Conservation (phyloP, 2,888 invertebrate species). For the Polia nebulosa region DNA sequence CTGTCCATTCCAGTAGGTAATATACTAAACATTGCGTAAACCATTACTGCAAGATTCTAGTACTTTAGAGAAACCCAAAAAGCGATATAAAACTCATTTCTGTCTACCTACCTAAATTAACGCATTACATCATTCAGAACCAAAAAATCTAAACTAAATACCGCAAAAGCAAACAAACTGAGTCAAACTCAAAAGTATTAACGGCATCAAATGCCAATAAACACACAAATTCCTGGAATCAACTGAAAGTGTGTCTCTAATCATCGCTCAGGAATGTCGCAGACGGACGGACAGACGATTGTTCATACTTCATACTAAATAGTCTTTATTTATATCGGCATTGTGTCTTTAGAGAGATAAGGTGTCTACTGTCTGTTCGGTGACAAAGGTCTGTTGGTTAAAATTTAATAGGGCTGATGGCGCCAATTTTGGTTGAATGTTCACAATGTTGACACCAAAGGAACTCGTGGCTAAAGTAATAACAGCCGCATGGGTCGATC, state of each 20-base stretch:
- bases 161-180: conserved; percentile 1
- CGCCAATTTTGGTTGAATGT: neutral
- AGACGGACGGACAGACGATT: conserved; percentile 36
- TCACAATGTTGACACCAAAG: no score
- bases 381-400: neutral
- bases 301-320: conserved; percentile 49
- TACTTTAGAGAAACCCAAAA: no score
- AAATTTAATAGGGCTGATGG: neutral
- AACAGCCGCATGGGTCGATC: no score
- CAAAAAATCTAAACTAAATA: neutral
- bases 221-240: conserved; percentile 40
- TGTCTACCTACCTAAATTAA: no score
- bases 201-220: conserved; percentile 19
- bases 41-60: no score
- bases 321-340: conserved; percentile 49
- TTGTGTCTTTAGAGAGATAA: conserved; percentile 35
- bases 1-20: no score
- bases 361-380: neutral
- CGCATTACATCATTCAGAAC: neutral
- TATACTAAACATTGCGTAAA: no score
- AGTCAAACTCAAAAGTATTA: conserved; percentile 4
- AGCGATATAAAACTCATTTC: no score
- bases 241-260: conserved; percentile 23
- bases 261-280: conserved; percentile 59
- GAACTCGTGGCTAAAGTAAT: no score